Base-by-base conservation (phyloP, 2,888 invertebrate genomes). In the Prosapia bicincta region DNA sequence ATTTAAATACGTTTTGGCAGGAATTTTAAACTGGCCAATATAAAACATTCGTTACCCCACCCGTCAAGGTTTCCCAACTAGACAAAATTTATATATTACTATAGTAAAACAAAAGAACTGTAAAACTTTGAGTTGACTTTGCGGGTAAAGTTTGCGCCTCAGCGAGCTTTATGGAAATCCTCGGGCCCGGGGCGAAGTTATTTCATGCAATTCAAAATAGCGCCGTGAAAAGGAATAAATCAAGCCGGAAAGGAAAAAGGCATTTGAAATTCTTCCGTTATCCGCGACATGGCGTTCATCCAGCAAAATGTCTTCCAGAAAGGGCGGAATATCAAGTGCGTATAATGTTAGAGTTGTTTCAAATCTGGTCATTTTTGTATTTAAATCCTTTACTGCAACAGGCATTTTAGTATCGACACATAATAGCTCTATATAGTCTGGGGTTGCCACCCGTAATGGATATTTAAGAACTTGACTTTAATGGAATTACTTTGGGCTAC, bases 191-290 rank as follows among this genome's bases (percentile, higher is more conserved):
- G 70, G 71, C 69, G 77, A 80, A 80, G 79, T 80, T 80, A 80
- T 79, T 79, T 80, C 79, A 80, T 80, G 80, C 80, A 80, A 80
- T 80, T 80, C 80, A 80, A 80, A 80, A 79, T 78, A 80, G 80
- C 54, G 79, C 54, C 71, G 74, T 25, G 75, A 38, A 72, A 67
- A 54, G 72, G 75, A 66, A 76, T 80, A 80, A 80, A 80, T 80
- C 80, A 79, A 43, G n/a, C 24, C 25, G 71, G 38, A 65, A 24
- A 26, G 24, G 20, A 24, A 30, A 69, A 69, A 24, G 23, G 26
- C 32, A 32, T 69, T 69, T 69, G 26, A 28, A 28, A 28, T 68
- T 68, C 28, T 26, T 68, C 28, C 28, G 26, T 28, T 68, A 28
- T 20, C 68, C 28, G n/a, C 68, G 26, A 28, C n/a, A 68, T 68